Evolutionary conservation across 1,140 invertebrate species (phyloP), one percentile per base, ranked within the genome.

Genomic region (Chymomyza costata): DNA sequence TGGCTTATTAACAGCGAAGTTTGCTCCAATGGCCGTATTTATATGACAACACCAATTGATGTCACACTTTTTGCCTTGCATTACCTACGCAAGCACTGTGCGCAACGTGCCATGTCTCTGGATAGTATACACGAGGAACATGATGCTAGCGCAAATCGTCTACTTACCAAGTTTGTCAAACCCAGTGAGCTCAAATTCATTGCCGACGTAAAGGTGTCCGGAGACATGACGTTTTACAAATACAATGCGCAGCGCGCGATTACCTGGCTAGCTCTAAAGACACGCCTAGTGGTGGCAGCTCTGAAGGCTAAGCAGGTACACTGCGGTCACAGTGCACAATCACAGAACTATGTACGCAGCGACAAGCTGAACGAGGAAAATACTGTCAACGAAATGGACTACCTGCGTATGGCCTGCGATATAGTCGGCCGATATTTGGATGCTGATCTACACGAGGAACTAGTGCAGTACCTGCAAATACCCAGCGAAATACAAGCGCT

Each of bases 221-320:
- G 89, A 58, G 90, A 92, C 21, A 82, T 93, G 16, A 90, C 89
- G 74, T 92, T 92, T 7, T 94, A 90, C 62, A 93, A 93, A 86
- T 94, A 91, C 64, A 94, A 93, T 86, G 90, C 93, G 73, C 90
- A 91, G 32, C 93, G 93, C 76, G 89, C 91, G 0, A 67, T 94
- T 25, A 84, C 85, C n/a, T 94, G 92, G 93, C 84, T 94, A 13
- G 86, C 90, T 34, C 87, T 88, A 5, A 93, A 93, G 86, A 89
- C 91, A 0, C 87, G 89, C 57, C 88, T 88, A 68, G 87, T 94
- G 11, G 86, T 88, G 1, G 84, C 88, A 45, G 86, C 91, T 8
- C 86, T 94, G 6, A 91, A 89, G 61, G 86, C 89, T 18, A 92
- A 92, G 76, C 90, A 91, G 41, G 88, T 94, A 46, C 90, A 93